These are phyloP conservation scores for Manacus vitellinus DNA, from an alignment of 2,113 vertebrate species.

Conservation along the genomic window DNA sequence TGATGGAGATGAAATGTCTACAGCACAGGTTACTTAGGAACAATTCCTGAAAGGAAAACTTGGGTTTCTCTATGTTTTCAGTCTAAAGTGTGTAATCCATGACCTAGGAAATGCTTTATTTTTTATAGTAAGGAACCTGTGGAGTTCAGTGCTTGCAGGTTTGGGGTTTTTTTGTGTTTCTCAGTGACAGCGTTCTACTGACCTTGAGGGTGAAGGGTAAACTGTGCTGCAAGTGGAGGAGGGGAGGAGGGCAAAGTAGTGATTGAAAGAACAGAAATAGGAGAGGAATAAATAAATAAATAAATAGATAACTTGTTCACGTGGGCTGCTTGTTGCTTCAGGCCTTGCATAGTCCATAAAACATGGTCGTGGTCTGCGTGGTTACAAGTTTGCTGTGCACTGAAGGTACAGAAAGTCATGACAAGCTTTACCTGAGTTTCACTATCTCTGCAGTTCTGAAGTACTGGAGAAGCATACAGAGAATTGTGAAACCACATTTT, in stretches of 20 bases:
- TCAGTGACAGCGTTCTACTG: not conserved
- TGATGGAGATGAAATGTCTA: not conserved
- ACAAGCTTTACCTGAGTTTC: not conserved
- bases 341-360: not conserved
- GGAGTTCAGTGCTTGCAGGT: not conserved
- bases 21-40: not conserved
- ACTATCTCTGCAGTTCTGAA: not conserved
- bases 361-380: not conserved
- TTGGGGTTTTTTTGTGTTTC: not conserved
- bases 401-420: not conserved
- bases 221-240: not conserved
- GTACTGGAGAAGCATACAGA: not conserved
- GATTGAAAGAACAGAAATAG: not conserved
- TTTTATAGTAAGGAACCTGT: not conserved
- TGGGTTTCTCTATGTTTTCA: not conserved
- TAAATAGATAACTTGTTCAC: not conserved
- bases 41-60: not conserved
- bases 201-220: not conserved
- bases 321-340: not conserved
- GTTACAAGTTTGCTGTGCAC: not conserved
- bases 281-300: not conserved
- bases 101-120: not conserved
- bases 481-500: not conserved
- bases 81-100: not conserved
- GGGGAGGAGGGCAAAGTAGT: not conserved